Conservation (phyloP, 2,888 invertebrate genomes). For the Euzophera pinguis region DNA sequence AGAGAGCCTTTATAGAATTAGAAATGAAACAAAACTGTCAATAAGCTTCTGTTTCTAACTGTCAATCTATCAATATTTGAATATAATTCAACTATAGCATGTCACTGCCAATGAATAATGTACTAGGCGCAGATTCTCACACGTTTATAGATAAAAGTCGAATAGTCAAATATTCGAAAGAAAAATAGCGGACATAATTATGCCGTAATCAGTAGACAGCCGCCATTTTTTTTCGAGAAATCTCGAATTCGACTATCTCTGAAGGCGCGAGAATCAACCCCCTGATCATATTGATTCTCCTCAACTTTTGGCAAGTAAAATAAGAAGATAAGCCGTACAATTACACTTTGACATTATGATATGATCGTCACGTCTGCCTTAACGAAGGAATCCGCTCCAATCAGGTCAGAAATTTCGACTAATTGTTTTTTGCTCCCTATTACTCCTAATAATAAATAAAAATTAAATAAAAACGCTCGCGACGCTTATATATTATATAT, state of each 20-base stretch:
- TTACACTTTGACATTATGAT: constrained; percentile 14
- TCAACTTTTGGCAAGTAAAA: constrained; percentile 14
- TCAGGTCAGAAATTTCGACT: constrained; percentile 32
- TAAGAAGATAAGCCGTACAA: background rate
- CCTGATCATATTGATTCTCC: background rate
- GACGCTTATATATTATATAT: constrained; percentile 41
- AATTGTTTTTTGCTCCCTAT: constrained; percentile 46
- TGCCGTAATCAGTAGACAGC: too few species aligned
- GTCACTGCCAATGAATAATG: too few species aligned
- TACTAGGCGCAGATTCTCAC: too few species aligned
- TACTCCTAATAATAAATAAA: constrained; percentile 61
- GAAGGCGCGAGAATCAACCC: too few species aligned
- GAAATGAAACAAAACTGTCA: background rate
- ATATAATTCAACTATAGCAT: background rate
- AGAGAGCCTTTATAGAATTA: too few species aligned
- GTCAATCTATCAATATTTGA: background rate
- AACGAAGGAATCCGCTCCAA: constrained; percentile 43
- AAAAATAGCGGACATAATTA: too few species aligned
- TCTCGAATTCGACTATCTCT: too few species aligned
- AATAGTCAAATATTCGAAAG: too few species aligned
- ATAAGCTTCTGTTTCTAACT: too few species aligned
- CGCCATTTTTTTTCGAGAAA: too few species aligned
- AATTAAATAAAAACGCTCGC: constrained; percentile 49
- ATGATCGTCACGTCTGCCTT: constrained; percentile 5
- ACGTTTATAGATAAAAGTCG: too few species aligned